Conservation (phyloP, 2,888 invertebrate genomes). For the Drosophila greeni region DNA sequence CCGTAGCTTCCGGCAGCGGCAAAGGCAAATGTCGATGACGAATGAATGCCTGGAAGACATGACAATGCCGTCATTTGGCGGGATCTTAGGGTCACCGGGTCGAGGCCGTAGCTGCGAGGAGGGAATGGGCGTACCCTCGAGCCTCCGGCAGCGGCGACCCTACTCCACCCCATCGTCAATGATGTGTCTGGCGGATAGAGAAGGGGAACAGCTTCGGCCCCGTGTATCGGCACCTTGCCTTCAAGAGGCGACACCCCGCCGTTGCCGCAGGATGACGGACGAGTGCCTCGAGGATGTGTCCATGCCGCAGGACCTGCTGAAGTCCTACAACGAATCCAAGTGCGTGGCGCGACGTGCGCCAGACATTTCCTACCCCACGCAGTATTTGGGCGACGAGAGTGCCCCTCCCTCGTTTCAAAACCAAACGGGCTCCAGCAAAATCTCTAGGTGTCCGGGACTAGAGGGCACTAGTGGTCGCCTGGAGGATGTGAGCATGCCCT, state of each 20-base stretch:
- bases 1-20: not conserved
- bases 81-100: slow-evolving; percentile 13
- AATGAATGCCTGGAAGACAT: slow-evolving; percentile 31
- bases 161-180: slow-evolving; percentile 1
- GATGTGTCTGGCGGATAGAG: not conserved
- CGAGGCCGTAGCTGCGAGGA: not conserved
- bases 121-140: slow-evolving; percentile 6
- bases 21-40: slow-evolving; percentile 6
- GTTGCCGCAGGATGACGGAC: slow-evolving; percentile 1
- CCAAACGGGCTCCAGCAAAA: not conserved
- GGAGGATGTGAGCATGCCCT: slow-evolving; percentile 30
- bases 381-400: slow-evolving; percentile 28
- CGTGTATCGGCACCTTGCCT: slow-evolving; percentile 6
- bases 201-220: not conserved
- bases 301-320: slow-evolving; percentile 21
- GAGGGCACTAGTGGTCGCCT: not conserved
- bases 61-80: slow-evolving; percentile 21
- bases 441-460: not conserved
- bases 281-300: slow-evolving; percentile 32
- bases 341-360: not conserved
- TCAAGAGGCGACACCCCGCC: slow-evolving; percentile 13
- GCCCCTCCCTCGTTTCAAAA: slow-evolving; percentile 12
- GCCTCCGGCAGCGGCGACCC: not conserved
- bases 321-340: not conserved
- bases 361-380: slow-evolving; percentile 25